These are phyloP conservation scores for Sinopyrophorus schimmeli DNA, from an alignment of 2,888 invertebrate genomes.

Conservation along the genomic window DNA sequence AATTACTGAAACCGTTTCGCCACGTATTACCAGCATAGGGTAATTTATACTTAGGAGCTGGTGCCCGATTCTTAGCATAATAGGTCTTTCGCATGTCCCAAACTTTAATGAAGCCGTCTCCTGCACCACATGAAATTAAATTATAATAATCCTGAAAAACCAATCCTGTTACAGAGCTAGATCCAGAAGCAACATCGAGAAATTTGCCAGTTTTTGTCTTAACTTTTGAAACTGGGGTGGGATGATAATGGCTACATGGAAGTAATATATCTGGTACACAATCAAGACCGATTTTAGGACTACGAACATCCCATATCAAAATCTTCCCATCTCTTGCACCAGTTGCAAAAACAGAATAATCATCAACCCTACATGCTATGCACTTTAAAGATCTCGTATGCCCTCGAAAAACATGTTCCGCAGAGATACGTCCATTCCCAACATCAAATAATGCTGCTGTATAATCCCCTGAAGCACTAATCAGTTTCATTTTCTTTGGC, in stretches of 20 bases:
- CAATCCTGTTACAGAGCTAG: conserved; percentile 80
- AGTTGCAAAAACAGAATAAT: conserved; percentile 79
- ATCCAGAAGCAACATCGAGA: conserved; percentile 54
- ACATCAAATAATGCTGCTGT: conserved; percentile 81
- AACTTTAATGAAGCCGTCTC: conserved; percentile 79
- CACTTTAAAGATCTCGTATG: conserved; percentile 85
- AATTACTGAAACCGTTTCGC: conserved; percentile 75
- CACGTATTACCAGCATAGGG: conserved; percentile 74
- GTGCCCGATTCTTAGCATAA: conserved; percentile 67
- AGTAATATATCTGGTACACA: conserved; percentile 72
- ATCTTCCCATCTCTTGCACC: conserved; percentile 88
- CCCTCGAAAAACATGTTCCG: conserved; percentile 68
- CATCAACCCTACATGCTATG: conserved; percentile 71
- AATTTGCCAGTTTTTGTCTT: conserved; percentile 45
- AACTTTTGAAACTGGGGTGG: conserved; percentile 60
- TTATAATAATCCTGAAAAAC: conserved; percentile 80
- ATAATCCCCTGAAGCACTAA: conserved; percentile 87
- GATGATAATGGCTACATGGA: conserved; percentile 64
- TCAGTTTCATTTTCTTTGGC: conserved; percentile 72
- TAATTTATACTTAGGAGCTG: conserved; percentile 71
- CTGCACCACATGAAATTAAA: conserved; percentile 83
- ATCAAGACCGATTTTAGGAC: conserved; percentile 49
- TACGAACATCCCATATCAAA: conserved; percentile 79
- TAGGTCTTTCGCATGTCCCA: conserved; percentile 89
- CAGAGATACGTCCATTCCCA: conserved; percentile 50